Evolutionary conservation across 2,113 vertebrate genomes (phyloP).

Genomic region (Tor tambroides): DNA sequence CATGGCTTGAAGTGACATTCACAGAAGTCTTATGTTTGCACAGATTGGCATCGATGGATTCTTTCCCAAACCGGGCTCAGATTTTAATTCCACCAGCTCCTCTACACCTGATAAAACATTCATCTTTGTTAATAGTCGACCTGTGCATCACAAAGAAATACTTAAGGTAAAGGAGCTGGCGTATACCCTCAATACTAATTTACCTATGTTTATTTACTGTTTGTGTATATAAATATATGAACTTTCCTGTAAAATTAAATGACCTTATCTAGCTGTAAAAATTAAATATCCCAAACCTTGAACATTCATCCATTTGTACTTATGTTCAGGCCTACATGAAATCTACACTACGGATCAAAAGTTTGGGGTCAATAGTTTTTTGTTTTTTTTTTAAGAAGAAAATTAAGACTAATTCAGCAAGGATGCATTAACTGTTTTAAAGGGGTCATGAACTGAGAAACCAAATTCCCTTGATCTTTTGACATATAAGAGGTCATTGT

Average conservation of each 20-base stretch:
- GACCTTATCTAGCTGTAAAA: background rate
- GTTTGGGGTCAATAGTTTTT: no score
- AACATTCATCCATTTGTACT: no score
- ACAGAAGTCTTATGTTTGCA: slow-evolving; percentile 52
- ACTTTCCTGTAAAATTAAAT: background rate
- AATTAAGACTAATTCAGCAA: no score
- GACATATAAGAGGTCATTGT: no score
- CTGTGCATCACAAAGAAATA: slow-evolving; percentile 89
- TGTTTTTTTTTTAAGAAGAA: no score
- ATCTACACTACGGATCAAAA: no score
- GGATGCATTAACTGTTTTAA: no score
- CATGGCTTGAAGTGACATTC: background rate
- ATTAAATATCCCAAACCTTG: no score
- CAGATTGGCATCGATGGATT: slow-evolving; percentile 90
- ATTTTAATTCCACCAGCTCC: slow-evolving; percentile 81
- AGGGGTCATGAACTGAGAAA: no score
- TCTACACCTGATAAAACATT: slow-evolving; percentile 87
- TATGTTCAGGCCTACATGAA: no score
- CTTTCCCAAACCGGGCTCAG: slow-evolving; percentile 84
- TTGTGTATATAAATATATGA: background rate
- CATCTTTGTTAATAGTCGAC: slow-evolving; percentile 88
- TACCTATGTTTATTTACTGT: background rate
- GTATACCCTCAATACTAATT: background rate
- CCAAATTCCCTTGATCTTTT: no score
- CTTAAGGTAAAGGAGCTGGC: slow-evolving; percentile 80